A percentile compares a stretch with the other conserved stretches of the same genome.
Evolutionary conservation across 2,797 vertebrate species (phyloP).

Genomic region (Galago senegalensis): DNA sequence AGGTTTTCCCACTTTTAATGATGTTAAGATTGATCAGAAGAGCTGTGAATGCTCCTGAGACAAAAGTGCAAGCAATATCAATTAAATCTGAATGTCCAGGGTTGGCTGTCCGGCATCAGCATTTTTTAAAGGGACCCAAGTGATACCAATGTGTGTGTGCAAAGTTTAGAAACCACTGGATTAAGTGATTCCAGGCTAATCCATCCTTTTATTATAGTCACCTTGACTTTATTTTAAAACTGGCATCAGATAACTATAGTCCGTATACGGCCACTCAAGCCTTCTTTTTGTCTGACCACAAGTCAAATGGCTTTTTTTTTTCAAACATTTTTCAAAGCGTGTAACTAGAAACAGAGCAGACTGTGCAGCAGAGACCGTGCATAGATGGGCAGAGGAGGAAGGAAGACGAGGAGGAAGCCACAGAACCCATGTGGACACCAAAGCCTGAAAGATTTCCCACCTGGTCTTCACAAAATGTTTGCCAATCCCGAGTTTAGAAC

Average conservation of each 20-base stretch:
- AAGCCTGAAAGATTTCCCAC: background rate
- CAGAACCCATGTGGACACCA: background rate
- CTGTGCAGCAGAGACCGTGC: background rate
- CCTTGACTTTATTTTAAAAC: background rate
- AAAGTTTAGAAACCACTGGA: background rate
- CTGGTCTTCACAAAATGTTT: background rate
- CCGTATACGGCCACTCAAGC: background rate
- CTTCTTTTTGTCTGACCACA: background rate
- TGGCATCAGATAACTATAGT: background rate
- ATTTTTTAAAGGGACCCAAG: background rate
- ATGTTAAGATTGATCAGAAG: background rate
- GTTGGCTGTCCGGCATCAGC: background rate
- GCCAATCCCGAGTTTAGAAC: background rate
- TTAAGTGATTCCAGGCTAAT: background rate
- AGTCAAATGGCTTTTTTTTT: background rate
- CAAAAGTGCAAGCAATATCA: background rate
- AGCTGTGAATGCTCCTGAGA: background rate
- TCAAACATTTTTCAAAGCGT: background rate
- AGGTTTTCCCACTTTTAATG: background rate
- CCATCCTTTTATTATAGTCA: background rate
- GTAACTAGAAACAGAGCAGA: background rate
- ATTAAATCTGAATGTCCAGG: background rate
- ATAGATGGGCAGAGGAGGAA: background rate
- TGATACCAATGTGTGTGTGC: background rate
- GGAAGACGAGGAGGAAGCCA: background rate